A percentile compares a stretch with the other conserved stretches of the same genome.
Conservation (phyloP, 2,888 invertebrate genomes). For the Epiblema foenella region DNA sequence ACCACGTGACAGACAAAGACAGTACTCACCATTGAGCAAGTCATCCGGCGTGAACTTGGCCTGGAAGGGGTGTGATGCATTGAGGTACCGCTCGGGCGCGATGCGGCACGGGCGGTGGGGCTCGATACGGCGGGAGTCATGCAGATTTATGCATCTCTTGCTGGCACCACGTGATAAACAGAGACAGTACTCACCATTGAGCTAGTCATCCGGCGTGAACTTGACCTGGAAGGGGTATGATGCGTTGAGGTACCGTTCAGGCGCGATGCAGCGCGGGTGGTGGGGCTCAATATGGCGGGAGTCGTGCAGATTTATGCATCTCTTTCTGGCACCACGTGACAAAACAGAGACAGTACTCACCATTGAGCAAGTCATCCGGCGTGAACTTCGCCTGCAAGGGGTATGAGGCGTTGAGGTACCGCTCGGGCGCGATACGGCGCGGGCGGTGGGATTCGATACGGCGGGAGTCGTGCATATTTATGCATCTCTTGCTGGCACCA, state of each 20-base stretch:
- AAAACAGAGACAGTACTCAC: not conserved
- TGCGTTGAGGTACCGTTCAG: slow-evolving; percentile 81
- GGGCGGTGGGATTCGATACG: too few relatives aligned
- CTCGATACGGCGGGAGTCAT: too few relatives aligned
- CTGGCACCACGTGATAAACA: too few relatives aligned
- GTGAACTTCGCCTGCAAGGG: slow-evolving; percentile 87
- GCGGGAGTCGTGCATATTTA: not conserved
- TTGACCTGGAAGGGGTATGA: not conserved
- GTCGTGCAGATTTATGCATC: not conserved
- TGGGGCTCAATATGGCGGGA: slow-evolving; percentile 33
- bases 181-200: not conserved
- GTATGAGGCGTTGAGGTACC: slow-evolving; percentile 87
- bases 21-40: slow-evolving; percentile 80
- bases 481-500: not conserved
- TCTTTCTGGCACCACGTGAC: not conserved
- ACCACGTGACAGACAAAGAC: too few relatives aligned
- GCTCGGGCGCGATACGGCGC: too few relatives aligned
- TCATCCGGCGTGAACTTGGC: slow-evolving; percentile 80
- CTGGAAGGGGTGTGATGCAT: not conserved
- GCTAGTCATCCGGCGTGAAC: not conserved
- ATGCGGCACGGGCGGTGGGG: too few relatives aligned
- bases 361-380: slow-evolving; percentile 5
- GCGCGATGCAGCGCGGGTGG: slow-evolving; percentile 70
- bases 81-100: not conserved
- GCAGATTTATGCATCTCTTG: too few relatives aligned